Evolutionary conservation across 2,797 vertebrate genomes (phyloP), one percentile per base, ranked within the genome.

Genomic region (Morelia viridis): DNA sequence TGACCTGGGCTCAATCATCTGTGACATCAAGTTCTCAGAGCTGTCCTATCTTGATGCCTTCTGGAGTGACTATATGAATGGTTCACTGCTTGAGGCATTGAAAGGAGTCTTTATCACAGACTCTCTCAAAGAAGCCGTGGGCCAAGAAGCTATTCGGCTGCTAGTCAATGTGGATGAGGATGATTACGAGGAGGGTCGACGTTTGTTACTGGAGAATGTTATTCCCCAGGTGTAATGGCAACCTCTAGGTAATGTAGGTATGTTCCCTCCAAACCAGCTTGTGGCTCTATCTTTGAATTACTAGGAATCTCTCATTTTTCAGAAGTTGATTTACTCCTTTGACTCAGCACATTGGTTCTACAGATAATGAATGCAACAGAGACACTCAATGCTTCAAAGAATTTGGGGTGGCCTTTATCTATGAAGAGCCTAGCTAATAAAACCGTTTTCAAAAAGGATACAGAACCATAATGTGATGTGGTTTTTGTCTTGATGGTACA

Each of bases 101-200:
- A 98, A 98, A 95, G 98, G 98, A 0, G 99, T 99, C 92, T 99
- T 99, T 97, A 98, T 99, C 95, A 99, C 98, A 0, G 98, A 99
- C 95, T 98, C 98, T 1, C 97, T 99, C 92, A 98, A 98, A 65
- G 98, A 98, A 94, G 98, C 98, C 0, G 98, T 98, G 0, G 99
- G 98, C 85, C 97, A 97, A 0, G 98, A 99, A 95, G 98, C 98
- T 0, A 97, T 99, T 58, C 98, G 98, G 65, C 97, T 99, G 92
- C 98, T 99, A 92, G 98, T 99, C 97, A 98, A 98, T 1, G 98
- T 99, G 94, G 99, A 99, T 76, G 98, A 99, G 96, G 98, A 99
- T 0, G 98, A 99, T 97, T 99, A 99, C 0, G 99, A 99, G 96
- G 98, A 98, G 71, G 98, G 98, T 28, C 97, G 98, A 1, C 96